Evolutionary conservation across 37 sponge, comb jelly and placozoan species (phyloP), one percentile per base, ranked within the genome.

Genomic region (Eunapius fragilis): DNA sequence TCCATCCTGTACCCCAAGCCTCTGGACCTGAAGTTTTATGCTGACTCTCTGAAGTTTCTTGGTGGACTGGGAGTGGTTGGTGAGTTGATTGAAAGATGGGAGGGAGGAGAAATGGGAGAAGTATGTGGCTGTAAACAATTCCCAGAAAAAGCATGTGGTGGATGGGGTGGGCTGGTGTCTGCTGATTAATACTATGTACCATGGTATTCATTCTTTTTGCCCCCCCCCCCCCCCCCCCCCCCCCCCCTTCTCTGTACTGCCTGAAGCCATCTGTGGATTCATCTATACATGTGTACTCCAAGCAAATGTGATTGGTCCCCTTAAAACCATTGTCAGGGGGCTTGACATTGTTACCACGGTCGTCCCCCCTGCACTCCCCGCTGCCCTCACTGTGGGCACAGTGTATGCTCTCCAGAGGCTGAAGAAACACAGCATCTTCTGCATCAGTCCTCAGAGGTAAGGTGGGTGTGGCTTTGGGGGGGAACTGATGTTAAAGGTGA

Each of bases 401-500:
- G 93, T 96, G 31, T 96, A 96, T 72, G 91, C 98, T 25, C 75
- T 94, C 24, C 84, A 84, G 31, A 67, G 98, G 70, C 93, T 98
- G 33, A 91, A 87, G 77, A 96, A 90, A 49, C 70, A 89, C 24
- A 88, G 89, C 28, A 96, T 98, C 2, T 96, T 67, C 85, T 98
- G 98, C 84, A 98, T 96, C 87, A 96, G 96, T 83, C 98, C 98
- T 35, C 95, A 94, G 89, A 86, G 96, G 96, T 95, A 5, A 33
- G 25, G 41, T 41, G 41, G 41, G 41, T 41, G 41, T 41, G 41
- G 41, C 41, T 41, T 41, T 41, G 6, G 41, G 3, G 41, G 41
- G 41, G 41, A 41, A 6, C 6, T n/a, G n/a, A n/a, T n/a, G n/a
- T n/a, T n/a, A n/a, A n/a, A n/a, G n/a, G n/a, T n/a, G n/a, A n/a